Conservation (phyloP, 2,113 vertebrate genomes). For the Hyla sarda region DNA sequence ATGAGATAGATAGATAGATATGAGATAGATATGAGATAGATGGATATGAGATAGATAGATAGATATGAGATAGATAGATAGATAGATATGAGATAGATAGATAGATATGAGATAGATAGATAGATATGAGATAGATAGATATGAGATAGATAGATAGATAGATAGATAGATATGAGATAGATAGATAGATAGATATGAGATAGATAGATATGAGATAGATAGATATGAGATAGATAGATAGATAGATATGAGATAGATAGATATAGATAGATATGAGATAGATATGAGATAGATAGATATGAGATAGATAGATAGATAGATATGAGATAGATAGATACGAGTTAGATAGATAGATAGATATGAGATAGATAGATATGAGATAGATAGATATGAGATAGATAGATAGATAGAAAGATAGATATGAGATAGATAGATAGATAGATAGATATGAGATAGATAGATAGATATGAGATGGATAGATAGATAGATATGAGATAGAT, state of each 20-base stretch:
- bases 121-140: not conserved
- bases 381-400: not conserved
- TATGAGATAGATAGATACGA: not conserved
- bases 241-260: not conserved
- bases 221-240: not conserved
- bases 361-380: not conserved
- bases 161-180: too few relatives aligned
- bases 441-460: not conserved
- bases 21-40: too few relatives aligned
- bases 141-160: not conserved
- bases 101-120: not conserved
- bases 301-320: not conserved
- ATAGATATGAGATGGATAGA: not conserved
- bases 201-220: not conserved
- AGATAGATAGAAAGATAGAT: not conserved
- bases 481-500: not conserved
- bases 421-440: not conserved
- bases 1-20: not conserved
- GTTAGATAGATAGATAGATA: not conserved
- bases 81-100: not conserved
- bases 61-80: not conserved
- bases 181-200: too few relatives aligned
- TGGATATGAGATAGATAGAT: not conserved
- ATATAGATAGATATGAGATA: too few relatives aligned
- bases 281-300: not conserved